Evolutionary conservation across 2,888 invertebrate genomes (phyloP), one percentile per base, ranked within the genome.

Genomic region (Phlogophora meticulosa): DNA sequence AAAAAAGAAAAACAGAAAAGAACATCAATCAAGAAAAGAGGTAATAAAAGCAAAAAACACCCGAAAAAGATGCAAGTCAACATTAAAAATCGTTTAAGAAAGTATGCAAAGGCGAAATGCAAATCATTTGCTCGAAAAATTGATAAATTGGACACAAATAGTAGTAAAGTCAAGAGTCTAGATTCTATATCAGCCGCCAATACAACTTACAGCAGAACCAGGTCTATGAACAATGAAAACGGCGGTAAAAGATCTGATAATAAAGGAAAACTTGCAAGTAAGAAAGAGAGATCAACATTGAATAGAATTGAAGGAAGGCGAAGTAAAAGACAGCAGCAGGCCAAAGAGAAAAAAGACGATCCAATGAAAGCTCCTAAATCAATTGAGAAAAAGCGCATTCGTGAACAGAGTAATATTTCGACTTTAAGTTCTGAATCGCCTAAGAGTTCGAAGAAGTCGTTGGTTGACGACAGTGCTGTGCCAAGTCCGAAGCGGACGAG

Each of bases 381-480:
- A 38, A 85, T 84, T 38, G 62, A 78, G 7, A 88, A 83, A 51
- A 84, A 82, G 32, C 77, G 34, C 51, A 48, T 58, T 48, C 73
- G 80, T 17, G 90, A 92, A 48, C 85, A 90, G 48, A 94, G 92
- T 74, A 89, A 86, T 66, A 28, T 86, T 13, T 92, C 91, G 0
- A 85, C 90, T 20, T 90, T 91, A 0, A 83, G 87, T 63, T 36
- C 63, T 2, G 89, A 90, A 46, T 87, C 91, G 0, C 86, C 88
- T 1, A 85, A 73, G 45, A 82, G 64, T 49, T 68, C 88, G 13
- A 93, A 93, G 68, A 84, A 91, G 46, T 74, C 87, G 0, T 85
- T 87, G 5, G 69, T 70, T 0, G 71, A 76, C 15, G 85, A 87
- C 11, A 66, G 77, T 15, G 82, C 83, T 11, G 36, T 72, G 4